phyloP scores from a whole-genome alignment of 1,140 invertebrate species.

The Drosophila setifemur region DNA sequence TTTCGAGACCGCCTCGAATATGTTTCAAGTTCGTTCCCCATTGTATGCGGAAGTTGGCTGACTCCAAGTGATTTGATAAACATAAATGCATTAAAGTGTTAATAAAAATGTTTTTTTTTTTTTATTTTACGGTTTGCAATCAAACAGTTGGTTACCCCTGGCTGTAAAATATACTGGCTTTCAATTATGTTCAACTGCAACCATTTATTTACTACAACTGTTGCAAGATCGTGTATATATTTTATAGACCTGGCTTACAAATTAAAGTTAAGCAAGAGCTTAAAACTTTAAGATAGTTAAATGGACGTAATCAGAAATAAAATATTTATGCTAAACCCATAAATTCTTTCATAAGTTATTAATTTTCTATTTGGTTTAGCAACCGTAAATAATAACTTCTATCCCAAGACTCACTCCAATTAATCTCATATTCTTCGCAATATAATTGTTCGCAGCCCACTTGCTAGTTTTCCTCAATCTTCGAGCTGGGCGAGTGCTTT shows the following conservation, averaged over 20 bases:
- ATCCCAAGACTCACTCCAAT: no score
- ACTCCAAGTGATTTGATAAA: constrained; percentile 23
- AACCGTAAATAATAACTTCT: no score
- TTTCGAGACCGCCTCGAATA: background rate
- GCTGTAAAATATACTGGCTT: constrained; percentile 30
- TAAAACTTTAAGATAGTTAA: no score
- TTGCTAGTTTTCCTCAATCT: constrained; percentile 24
- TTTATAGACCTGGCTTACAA: background rate
- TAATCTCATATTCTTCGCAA: no score
- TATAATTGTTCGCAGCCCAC: no score
- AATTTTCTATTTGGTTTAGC: no score
- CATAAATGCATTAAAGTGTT: constrained; percentile 26
- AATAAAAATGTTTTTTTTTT: constrained; percentile 3
- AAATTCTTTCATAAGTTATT: no score
- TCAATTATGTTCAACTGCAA: constrained; percentile 26
- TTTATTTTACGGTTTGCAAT: background rate
- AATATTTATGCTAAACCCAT: no score
- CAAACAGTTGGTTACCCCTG: constrained; percentile 18
- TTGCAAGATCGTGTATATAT: no score
- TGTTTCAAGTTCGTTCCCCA: constrained; percentile 64
- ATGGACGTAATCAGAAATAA: no score
- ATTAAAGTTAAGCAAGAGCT: background rate
- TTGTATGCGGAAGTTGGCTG: constrained; percentile 45
- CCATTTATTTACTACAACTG: no score
- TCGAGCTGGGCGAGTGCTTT: constrained; percentile 21